Percentiles rank a stretch among this genome's conserved stretches.
Conservation (phyloP, 1,140 invertebrate genomes). For the Aleiodes sp. region DNA sequence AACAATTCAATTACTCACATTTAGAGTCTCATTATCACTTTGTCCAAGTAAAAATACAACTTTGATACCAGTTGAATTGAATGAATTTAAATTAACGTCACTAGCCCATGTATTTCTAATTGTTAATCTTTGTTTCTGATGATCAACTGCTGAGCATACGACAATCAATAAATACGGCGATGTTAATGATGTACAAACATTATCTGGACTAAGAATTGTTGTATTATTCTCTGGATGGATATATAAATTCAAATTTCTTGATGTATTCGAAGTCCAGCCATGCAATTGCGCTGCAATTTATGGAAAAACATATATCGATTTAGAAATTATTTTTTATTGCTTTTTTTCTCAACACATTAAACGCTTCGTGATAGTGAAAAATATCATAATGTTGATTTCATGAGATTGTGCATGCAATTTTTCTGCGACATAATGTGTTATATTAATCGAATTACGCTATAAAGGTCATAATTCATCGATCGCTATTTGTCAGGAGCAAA, state of each 20-base stretch:
- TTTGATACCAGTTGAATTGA: slow-evolving; percentile 57
- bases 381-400: neutral
- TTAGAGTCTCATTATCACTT: slow-evolving; percentile 67
- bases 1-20: slow-evolving; percentile 55
- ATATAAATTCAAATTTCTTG: slow-evolving; percentile 75
- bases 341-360: no score
- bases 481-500: neutral
- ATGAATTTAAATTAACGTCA: slow-evolving; percentile 67
- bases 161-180: slow-evolving; percentile 75
- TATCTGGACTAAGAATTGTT: slow-evolving; percentile 70
- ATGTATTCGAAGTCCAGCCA: slow-evolving; percentile 79
- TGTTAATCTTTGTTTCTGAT: slow-evolving; percentile 73
- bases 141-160: slow-evolving; percentile 76
- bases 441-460: neutral
- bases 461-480: neutral
- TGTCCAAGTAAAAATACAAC: slow-evolving; percentile 70
- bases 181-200: slow-evolving; percentile 65
- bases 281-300: slow-evolving; percentile 68
- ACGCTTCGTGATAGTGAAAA: slow-evolving; percentile 24
- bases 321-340: neutral
- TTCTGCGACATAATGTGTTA: neutral
- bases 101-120: slow-evolving; percentile 87
- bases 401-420: neutral
- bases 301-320: neutral
- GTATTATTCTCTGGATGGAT: slow-evolving; percentile 77